Conservation (phyloP, 2,797 vertebrate species). For the Acanthiza pusilla region DNA sequence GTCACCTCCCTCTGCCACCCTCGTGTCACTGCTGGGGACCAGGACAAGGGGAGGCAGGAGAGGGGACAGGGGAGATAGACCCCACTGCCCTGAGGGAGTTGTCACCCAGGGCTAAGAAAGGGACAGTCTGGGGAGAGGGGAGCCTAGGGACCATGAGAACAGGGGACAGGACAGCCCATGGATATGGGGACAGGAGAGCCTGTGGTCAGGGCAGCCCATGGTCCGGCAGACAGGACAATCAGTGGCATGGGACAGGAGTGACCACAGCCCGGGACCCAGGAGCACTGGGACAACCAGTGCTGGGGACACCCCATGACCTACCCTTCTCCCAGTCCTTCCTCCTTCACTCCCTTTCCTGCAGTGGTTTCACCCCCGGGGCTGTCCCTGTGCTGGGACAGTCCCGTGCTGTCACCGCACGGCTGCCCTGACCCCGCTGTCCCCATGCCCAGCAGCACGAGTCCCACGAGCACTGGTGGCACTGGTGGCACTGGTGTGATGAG, state of each 20-base stretch:
- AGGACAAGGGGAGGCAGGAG: background rate
- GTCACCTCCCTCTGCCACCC: background rate
- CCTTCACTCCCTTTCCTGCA: background rate
- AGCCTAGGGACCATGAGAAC: background rate
- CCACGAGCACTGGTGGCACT: background rate
- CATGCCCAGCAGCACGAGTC: rapidly evolving
- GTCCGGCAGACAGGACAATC: background rate
- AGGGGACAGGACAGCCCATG: background rate
- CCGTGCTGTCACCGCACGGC: background rate
- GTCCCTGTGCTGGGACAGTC: background rate
- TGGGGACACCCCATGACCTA: background rate
- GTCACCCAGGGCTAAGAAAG: background rate
- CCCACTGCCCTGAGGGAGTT: background rate
- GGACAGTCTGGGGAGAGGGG: background rate
- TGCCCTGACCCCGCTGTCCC: background rate
- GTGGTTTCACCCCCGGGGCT: background rate
- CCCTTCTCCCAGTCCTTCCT: background rate
- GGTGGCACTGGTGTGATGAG: background rate
- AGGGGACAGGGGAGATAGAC: background rate
- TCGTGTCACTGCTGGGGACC: background rate
- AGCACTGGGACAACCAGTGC: background rate
- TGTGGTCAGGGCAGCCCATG: background rate
- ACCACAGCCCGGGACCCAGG: background rate
- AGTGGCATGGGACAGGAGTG: background rate
- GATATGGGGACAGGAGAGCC: background rate